phyloP scores from a whole-genome alignment of 2,113 vertebrate genomes.

The Antechinus stuartii region DNA sequence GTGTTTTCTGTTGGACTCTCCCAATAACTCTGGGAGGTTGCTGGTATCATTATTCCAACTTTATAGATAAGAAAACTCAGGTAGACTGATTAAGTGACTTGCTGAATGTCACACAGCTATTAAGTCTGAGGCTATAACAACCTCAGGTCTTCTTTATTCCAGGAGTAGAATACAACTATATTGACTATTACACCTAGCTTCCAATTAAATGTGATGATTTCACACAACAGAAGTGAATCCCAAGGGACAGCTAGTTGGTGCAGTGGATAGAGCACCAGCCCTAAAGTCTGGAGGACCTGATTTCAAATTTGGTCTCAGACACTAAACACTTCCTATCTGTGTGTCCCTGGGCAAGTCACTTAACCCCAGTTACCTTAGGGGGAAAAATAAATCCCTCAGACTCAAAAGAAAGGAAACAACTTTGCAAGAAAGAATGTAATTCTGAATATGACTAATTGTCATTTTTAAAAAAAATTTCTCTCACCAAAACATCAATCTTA shows the following conservation, averaged over 20 bases:
- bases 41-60: too few species aligned
- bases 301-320: too few species aligned
- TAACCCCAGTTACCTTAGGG: too few species aligned
- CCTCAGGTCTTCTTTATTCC: neutral
- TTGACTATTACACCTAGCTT: neutral
- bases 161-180: fast-evolving
- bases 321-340: too few species aligned
- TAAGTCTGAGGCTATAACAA: neutral
- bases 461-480: neutral
- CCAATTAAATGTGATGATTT: neutral
- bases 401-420: neutral
- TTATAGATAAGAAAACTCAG: neutral
- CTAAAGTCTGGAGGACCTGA: too few species aligned
- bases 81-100: neutral
- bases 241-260: too few species aligned
- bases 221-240: neutral
- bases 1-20: neutral
- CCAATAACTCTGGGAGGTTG: neutral
- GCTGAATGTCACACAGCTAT: too few species aligned
- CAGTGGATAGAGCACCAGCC: too few species aligned
- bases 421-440: neutral
- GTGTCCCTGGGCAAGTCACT: too few species aligned
- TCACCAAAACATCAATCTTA: neutral
- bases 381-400: neutral
- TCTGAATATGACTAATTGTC: neutral